phyloP scores from a whole-genome alignment of 2,113 vertebrate genomes.

The Raja brachyura region DNA sequence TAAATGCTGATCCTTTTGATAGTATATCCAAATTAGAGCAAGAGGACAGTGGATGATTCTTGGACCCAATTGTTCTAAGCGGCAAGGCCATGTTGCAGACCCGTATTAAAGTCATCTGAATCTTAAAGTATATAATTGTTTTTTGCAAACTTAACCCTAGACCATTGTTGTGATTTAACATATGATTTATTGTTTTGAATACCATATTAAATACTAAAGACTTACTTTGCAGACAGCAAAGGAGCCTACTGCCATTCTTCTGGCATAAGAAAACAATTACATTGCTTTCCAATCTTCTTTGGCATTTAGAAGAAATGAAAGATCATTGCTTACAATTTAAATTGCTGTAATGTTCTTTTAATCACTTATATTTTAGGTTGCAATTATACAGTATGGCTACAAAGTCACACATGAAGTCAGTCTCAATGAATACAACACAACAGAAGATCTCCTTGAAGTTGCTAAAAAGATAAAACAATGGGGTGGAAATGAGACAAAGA shows the following conservation, averaged over 20 bases:
- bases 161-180: background rate
- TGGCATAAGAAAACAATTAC: background rate
- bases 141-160: background rate
- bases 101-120: background rate
- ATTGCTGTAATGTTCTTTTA: background rate
- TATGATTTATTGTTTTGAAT: background rate
- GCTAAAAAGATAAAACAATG: conserved; percentile 66
- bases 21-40: background rate
- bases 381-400: conserved; percentile 86
- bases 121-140: background rate
- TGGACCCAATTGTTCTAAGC: background rate
- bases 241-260: background rate
- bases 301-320: background rate
- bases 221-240: background rate
- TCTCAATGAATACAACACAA: conserved; percentile 77
- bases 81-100: background rate
- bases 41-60: background rate
- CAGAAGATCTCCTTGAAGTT: conserved; percentile 57
- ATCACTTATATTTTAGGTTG: conserved; percentile 67
- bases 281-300: background rate
- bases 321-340: background rate
- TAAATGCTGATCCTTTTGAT: background rate
- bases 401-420: conserved; percentile 81
- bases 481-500: conserved; percentile 77
- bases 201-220: background rate